Percentiles rank a stretch among this genome's conserved stretches.
Evolutionary conservation across 2,113 vertebrate genomes (phyloP).

Genomic region (Trichechus manatus): DNA sequence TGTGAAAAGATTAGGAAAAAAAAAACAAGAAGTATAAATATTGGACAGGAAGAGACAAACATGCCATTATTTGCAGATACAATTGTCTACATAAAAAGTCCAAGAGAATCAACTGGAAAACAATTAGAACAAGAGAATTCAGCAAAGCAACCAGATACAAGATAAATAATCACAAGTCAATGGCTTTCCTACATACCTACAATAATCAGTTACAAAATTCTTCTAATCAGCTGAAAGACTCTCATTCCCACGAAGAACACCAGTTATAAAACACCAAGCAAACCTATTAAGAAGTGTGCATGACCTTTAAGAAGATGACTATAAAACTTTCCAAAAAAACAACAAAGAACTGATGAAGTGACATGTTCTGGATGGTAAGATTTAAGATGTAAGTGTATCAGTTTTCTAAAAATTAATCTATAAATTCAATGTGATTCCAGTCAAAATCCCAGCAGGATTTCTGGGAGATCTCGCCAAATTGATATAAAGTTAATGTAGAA

Average conservation of each 20-base stretch:
- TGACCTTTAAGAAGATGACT: not conserved
- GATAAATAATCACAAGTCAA: not conserved
- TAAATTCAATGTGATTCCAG: not conserved
- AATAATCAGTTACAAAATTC: conserved; percentile 28
- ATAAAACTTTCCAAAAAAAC: not conserved
- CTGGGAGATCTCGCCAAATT: not conserved
- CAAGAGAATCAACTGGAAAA: conserved; percentile 47
- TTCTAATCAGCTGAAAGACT: not conserved
- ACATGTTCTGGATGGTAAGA: not conserved
- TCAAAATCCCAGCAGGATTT: conserved; percentile 1
- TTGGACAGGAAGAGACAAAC: not conserved
- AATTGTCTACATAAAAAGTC: not conserved
- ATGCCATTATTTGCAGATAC: not conserved
- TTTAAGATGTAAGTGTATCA: not conserved
- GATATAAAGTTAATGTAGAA: not conserved
- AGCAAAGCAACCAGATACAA: not conserved
- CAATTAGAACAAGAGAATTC: conserved; percentile 38
- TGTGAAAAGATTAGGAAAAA: not conserved
- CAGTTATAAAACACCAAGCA: conserved; percentile 1
- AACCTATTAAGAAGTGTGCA: not conserved
- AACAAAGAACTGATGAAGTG: not conserved
- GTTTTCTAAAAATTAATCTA: conserved; percentile 2
- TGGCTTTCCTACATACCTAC: not conserved
- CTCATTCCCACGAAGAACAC: not conserved
- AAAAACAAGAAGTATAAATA: not conserved